These are phyloP conservation scores for Malacoraja senta DNA, from an alignment of 2,797 vertebrate genomes.

Conservation along the genomic window DNA sequence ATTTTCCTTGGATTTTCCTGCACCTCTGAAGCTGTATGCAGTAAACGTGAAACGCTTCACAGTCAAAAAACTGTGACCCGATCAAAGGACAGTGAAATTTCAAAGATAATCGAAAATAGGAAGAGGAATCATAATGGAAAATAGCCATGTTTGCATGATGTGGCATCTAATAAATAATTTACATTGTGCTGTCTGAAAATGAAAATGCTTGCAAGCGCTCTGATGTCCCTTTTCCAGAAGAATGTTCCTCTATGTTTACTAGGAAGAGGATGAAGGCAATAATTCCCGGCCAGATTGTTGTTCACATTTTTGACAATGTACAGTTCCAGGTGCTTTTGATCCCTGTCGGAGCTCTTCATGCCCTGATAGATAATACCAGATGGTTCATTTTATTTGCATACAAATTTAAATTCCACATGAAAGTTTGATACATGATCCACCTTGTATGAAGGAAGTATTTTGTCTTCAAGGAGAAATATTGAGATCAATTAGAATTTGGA, in stretches of 20 bases:
- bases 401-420: background rate
- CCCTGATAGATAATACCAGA: background rate
- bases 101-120: background rate
- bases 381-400: slow-evolving; percentile 26
- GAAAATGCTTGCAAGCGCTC: background rate
- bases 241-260: background rate
- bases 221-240: too few relatives aligned
- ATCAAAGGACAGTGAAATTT: slow-evolving; percentile 4
- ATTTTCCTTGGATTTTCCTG: too few relatives aligned
- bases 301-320: background rate
- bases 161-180: slow-evolving; percentile 28
- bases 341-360: background rate
- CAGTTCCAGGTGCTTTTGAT: background rate
- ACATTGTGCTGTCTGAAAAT: background rate
- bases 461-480: background rate
- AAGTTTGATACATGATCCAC: slow-evolving; percentile 20
- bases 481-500: background rate
- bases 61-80: background rate
- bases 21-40: background rate
- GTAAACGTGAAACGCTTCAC: background rate
- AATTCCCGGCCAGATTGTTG: background rate
- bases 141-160: slow-evolving; percentile 13
- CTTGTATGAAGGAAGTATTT: slow-evolving; percentile 11
- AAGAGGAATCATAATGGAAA: background rate
- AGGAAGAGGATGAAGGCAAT: background rate